A percentile compares a stretch with the other conserved stretches of the same genome.
Evolutionary conservation across 2,113 vertebrate species (phyloP).

Genomic region (Sterrhoptilus dennistouni): DNA sequence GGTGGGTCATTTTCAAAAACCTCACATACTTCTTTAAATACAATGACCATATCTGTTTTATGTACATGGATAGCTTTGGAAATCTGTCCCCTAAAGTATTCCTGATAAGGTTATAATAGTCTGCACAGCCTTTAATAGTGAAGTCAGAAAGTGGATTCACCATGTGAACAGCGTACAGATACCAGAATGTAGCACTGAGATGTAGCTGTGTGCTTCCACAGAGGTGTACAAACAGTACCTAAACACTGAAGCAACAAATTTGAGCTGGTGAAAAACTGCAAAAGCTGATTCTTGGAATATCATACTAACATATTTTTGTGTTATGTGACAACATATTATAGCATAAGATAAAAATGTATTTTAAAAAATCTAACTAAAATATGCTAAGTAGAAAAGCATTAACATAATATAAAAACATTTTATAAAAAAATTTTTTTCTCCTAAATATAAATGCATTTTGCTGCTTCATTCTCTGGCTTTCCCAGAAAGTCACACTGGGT

Average conservation of each 20-base stretch:
- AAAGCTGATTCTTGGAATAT: neutral
- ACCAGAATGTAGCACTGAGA: neutral
- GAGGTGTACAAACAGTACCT: slow-evolving; percentile 10
- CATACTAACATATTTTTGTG: neutral
- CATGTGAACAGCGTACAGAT: neutral
- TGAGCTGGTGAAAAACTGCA: neutral
- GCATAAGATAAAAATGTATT: neutral
- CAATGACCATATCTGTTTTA: neutral
- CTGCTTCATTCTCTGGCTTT: slow-evolving; percentile 9
- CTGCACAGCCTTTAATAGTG: neutral
- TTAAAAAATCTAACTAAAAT: neutral
- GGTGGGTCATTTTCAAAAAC: neutral
- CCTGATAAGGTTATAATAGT: neutral
- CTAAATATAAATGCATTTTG: neutral
- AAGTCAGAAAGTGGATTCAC: neutral
- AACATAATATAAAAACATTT: neutral
- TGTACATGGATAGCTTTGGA: neutral
- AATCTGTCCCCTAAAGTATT: slow-evolving; percentile 19
- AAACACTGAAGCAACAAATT: neutral
- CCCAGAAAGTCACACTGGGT: neutral
- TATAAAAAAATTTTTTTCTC: neutral
- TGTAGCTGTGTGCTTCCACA: neutral
- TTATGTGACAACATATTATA: neutral
- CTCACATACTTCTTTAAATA: neutral
- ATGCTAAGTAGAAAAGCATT: neutral